Evolutionary conservation across 2,888 invertebrate species (phyloP).

Genomic region (Melolontha melolontha): DNA sequence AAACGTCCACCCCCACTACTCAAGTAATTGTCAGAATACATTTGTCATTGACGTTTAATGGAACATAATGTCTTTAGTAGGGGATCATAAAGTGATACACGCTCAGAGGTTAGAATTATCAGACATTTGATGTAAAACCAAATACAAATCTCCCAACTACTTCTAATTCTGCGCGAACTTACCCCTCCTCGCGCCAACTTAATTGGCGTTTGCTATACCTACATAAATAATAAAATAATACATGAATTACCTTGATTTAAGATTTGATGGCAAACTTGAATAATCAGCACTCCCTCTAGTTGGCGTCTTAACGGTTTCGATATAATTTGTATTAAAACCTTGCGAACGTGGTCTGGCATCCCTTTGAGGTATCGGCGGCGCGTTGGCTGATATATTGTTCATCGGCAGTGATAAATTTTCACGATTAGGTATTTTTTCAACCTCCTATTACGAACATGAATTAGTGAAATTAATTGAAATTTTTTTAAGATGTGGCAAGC

Average conservation of each 20-base stretch:
- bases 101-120: too few relatives aligned
- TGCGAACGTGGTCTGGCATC: constrained; percentile 63
- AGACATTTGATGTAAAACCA: too few relatives aligned
- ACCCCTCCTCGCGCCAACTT: too few relatives aligned
- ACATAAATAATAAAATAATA: too few relatives aligned
- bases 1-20: too few relatives aligned
- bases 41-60: too few relatives aligned
- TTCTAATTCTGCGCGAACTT: too few relatives aligned
- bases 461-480: constrained; percentile 6
- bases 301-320: constrained; percentile 62
- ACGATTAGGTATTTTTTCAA: constrained; percentile 57
- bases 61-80: too few relatives aligned
- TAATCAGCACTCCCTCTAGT: constrained; percentile 64
- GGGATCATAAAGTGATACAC: too few relatives aligned
- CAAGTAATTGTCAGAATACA: too few relatives aligned
- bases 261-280: constrained; percentile 63
- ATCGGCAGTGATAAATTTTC: constrained; percentile 64
- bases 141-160: too few relatives aligned
- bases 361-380: constrained; percentile 73
- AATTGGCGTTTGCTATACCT: too few relatives aligned
- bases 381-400: constrained; percentile 60
- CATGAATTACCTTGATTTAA: constrained; percentile 61
- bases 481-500: background rate
- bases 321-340: constrained; percentile 50
- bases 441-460: constrained; percentile 50